Evolutionary conservation across 2,888 invertebrate genomes (phyloP).

Genomic region (Heteromurus nitidus): DNA sequence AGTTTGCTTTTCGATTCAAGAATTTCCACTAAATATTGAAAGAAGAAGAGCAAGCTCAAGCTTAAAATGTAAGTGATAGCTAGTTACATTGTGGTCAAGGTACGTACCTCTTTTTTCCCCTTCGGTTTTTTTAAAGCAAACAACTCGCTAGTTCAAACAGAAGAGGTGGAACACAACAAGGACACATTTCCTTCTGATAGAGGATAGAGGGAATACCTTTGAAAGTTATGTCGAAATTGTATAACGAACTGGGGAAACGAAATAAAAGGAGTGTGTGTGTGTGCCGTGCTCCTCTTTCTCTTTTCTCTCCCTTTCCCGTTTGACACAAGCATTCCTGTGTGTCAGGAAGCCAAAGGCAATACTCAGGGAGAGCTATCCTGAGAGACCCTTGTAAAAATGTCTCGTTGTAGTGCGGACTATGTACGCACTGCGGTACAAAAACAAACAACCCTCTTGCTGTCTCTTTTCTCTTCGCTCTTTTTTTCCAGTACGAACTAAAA

Average conservation of each 20-base stretch:
- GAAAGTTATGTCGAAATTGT: background rate
- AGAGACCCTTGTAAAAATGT: constrained; percentile 14
- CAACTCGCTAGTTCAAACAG: too few relatives aligned
- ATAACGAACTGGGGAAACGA: background rate
- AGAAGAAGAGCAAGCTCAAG: too few relatives aligned
- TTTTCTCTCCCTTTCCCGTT: background rate
- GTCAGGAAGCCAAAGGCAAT: background rate
- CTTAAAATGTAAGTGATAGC: too few relatives aligned
- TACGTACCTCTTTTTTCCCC: too few relatives aligned
- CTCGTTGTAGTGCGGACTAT: background rate
- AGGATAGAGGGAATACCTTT: too few relatives aligned
- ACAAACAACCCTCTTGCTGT: background rate
- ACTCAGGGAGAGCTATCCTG: background rate
- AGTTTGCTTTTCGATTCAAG: too few relatives aligned
- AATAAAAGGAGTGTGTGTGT: background rate
- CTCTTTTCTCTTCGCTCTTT: background rate
- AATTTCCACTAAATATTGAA: too few relatives aligned
- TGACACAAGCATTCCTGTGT: constrained; percentile 14
- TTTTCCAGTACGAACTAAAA: background rate
- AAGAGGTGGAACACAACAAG: too few relatives aligned
- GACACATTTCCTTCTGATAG: too few relatives aligned
- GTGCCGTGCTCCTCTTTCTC: background rate
- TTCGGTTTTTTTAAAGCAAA: too few relatives aligned
- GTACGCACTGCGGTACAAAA: constrained; percentile 30
- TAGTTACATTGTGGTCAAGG: too few relatives aligned